Conservation (phyloP, 2,797 vertebrate species). For the Acestrorhynchus altus region DNA sequence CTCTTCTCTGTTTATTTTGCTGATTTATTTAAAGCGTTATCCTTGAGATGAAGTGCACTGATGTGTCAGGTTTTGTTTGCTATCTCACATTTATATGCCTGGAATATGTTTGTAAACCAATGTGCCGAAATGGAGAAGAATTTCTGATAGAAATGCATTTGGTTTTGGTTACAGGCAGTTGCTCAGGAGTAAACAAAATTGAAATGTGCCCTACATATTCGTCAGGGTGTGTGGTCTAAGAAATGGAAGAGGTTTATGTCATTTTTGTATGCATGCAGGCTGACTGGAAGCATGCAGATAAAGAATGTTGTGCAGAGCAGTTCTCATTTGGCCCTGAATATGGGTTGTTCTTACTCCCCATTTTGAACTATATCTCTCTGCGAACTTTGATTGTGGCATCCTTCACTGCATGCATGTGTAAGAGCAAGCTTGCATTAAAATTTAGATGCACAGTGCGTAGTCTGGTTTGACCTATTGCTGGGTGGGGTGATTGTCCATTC, state of each 20-base stretch:
- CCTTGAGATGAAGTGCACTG: conserved; percentile 76
- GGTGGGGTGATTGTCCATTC: too few species aligned
- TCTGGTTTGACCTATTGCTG: conserved; percentile 33
- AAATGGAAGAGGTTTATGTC: conserved; percentile 31
- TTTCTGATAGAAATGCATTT: conserved; percentile 70
- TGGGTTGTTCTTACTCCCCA: conserved; percentile 44
- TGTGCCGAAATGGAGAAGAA: conserved; percentile 67
- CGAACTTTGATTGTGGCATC: conserved; percentile 45
- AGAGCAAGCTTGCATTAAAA: conserved; percentile 30
- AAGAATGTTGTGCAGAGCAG: conserved; percentile 32
- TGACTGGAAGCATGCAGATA: conserved; percentile 36
- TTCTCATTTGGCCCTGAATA: conserved; percentile 39
- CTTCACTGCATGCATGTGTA: conserved; percentile 37
- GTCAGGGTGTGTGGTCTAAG: conserved; percentile 49
- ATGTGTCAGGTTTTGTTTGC: conserved; percentile 79
- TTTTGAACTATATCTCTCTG: conserved; percentile 42
- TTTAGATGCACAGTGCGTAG: conserved; percentile 6
- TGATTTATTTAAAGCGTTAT: conserved; percentile 80
- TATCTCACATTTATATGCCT: conserved; percentile 74
- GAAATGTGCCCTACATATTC: conserved; percentile 63
- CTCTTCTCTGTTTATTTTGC: conserved; percentile 77
- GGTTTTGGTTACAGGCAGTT: conserved; percentile 67
- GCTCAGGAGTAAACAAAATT: conserved; percentile 71
- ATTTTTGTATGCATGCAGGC: conserved; percentile 31
- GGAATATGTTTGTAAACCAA: conserved; percentile 73